A percentile compares a stretch with the other conserved stretches of the same genome.
phyloP scores from a whole-genome alignment of 2,888 invertebrate species.

The Steinernema carpocapsae region DNA sequence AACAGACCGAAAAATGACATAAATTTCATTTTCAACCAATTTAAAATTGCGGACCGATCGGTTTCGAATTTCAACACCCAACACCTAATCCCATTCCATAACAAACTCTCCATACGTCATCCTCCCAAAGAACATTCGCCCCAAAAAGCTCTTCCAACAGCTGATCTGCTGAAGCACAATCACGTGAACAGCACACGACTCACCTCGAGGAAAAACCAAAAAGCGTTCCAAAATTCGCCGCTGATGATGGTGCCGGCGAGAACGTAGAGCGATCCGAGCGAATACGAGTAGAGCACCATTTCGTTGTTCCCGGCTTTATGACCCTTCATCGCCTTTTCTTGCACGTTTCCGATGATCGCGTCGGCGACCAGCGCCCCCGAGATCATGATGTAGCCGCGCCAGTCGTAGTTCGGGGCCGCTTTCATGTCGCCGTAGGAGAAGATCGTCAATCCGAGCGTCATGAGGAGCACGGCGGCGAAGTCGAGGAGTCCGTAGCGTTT shows the following conservation, averaged over 20 bases:
- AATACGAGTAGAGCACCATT: slow-evolving; percentile 89
- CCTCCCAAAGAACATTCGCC: too few species aligned
- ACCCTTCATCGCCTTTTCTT: slow-evolving; percentile 90
- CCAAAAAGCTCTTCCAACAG: too few species aligned
- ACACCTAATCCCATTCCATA: too few species aligned
- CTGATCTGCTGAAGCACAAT: background rate
- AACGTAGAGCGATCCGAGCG: slow-evolving; percentile 84
- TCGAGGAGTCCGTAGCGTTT: slow-evolving; percentile 53
- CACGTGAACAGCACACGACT: slow-evolving; percentile 31
- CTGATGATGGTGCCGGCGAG: slow-evolving; percentile 78
- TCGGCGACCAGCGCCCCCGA: slow-evolving; percentile 87
- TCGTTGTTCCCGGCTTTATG: slow-evolving; percentile 85
- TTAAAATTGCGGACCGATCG: too few species aligned
- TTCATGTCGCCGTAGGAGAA: slow-evolving; percentile 29
- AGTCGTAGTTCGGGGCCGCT: slow-evolving; percentile 74
- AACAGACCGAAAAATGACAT: too few species aligned
- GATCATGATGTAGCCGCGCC: slow-evolving; percentile 72
- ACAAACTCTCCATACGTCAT: too few species aligned
- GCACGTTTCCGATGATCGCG: slow-evolving; percentile 93
- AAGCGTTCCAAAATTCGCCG: slow-evolving; percentile 80
- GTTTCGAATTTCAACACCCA: too few species aligned
- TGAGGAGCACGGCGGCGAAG: slow-evolving; percentile 58
- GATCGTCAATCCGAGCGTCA: slow-evolving; percentile 60
- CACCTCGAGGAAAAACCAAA: slow-evolving; percentile 80
- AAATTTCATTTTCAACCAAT: too few species aligned